Base-by-base conservation (phyloP, 2,888 invertebrate genomes). In the Stenoptilia bipunctidactyla region DNA sequence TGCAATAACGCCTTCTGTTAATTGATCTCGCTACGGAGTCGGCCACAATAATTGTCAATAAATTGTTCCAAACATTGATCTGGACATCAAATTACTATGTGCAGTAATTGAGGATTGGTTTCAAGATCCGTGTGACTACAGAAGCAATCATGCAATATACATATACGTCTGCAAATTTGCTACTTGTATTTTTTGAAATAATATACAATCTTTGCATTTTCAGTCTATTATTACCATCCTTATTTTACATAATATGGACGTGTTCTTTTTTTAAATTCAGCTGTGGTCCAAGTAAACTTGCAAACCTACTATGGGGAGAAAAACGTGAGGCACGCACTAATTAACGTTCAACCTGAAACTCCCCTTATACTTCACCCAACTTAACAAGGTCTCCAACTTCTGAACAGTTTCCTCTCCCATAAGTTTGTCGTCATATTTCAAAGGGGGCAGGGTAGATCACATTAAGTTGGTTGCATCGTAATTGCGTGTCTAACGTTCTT, bases 321-420 rank as follows among this genome's bases (percentile, higher is more conserved):
- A 74, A 71, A 76, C 72, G 73, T 69, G 66, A 69, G 66, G 71
- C 66, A 73, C 76, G 76, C 76, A 79, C 79, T 80, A 82, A 83
- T 83, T 83, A 83, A 79, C 71, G 76, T 70, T 66, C 68, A 74
- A 75, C 76, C 72, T 76, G 80, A 76, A 83, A 80, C 82, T 80
- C 74, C 55, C 69, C 58, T 64, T 62, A 55, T 53, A 56, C 54
- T 55, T 52, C 49, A 54, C 58, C 79, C 73, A 71, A 60, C 63
- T 55, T 63, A 62, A 58, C 58, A 42, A 61, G 79, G 59, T 54
- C 76, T 56, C 48, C 55, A 57, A 55, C 57, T 61, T 55, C 61
- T 52, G 58, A 66, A 64, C 55, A 60, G 64, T 62, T 62, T 53
- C 57, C 58, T 55, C 55, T 52, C 44, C 58, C 63, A 55, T 59